Conservation (phyloP, 2,113 vertebrate species). For the human region GRCh38 chr3:49831001-49831500, state of each 20-base stretch:
- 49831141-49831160: not conserved
- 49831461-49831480: not conserved
- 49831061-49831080: not conserved
- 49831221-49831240: not conserved
- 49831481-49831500: not conserved
- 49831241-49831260: not conserved
- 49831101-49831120: not conserved
- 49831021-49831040: not conserved
- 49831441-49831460: not conserved
- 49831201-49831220: not conserved
- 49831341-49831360: not conserved
- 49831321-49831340: accelerated
- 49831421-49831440: not conserved
- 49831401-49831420: not conserved
- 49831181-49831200: not conserved
- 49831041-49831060: not conserved
- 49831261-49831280: not conserved
- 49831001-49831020: not conserved
- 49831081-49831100: not conserved
- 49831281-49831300: not conserved
- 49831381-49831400: not conserved
- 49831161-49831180: not conserved
- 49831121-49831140: not conserved
- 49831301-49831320: not conserved
- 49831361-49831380: not conserved